Conservation (phyloP, 2,113 vertebrate genomes). For the Helogale parvula region DNA sequence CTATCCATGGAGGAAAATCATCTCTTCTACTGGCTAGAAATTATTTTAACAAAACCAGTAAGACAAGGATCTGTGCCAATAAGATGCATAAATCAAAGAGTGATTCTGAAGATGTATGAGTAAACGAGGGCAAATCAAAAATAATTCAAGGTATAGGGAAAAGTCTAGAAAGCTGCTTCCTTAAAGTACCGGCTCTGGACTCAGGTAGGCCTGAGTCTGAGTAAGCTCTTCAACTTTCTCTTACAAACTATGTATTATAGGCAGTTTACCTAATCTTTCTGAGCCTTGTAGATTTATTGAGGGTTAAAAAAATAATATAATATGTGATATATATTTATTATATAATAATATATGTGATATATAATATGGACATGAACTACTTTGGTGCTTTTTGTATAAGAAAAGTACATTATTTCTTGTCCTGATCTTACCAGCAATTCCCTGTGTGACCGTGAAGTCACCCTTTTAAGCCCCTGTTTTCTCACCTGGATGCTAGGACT, state of each 20-base stretch:
- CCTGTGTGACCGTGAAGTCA: not conserved
- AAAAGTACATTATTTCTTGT: not conserved
- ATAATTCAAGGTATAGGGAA: not conserved
- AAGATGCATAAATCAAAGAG: not conserved
- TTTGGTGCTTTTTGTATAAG: not conserved
- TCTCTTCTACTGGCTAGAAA: not conserved
- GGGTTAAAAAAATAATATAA: not conserved
- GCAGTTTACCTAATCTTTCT: not conserved
- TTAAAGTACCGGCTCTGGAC: not conserved
- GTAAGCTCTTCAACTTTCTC: not conserved
- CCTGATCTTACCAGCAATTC: not conserved
- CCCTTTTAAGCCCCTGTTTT: not conserved
- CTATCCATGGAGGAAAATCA: not conserved
- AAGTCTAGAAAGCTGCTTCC: not conserved
- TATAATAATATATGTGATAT: too few relatives aligned
- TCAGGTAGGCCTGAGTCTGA: not conserved
- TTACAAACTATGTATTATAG: not conserved
- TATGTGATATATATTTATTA: too few relatives aligned
- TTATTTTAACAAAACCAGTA: slow-evolving; percentile 11
- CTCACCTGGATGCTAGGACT: not conserved
- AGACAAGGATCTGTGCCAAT: not conserved
- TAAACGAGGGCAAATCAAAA: not conserved
- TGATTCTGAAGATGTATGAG: not conserved
- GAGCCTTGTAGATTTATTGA: not conserved
- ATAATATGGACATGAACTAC: not conserved